Evolutionary conservation across 2,888 invertebrate genomes (phyloP), one percentile per base, ranked within the genome.

Genomic region (Metellina segmentata): DNA sequence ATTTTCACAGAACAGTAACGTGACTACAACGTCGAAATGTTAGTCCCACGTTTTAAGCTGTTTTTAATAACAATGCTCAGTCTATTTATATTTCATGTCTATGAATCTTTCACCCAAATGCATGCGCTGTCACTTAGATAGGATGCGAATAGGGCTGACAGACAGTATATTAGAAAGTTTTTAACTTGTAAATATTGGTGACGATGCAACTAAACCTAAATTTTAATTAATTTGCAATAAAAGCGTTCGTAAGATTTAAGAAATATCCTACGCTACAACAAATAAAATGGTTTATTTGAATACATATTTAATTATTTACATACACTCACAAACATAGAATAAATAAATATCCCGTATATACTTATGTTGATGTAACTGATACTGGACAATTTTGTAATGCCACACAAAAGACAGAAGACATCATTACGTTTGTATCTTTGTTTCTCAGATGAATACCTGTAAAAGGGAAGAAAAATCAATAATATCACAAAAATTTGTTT

Each of bases 241-340:
- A 34, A 34, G 34, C 34, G 34, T 34, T 34, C 4, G 34, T 34
- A 4, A 34, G 7, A 19, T 34, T 72, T 11, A 34, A 20, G 19
- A 72, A 72, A 20, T 72, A n/a, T 72, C 9, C 19, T 72, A 34
- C 34, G 16, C 72, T 48, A 49, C 51, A 19, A 85, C 74, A 85
- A n/a, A 74, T 74, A 74, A 74, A 74, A 69, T 69, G 69, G 19
- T 85, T 88, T 87, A 87, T 74, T 88, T 78, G 16, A 7, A 88
- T 75, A 88, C 74, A 88, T 74, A 81, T 74, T 20, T 51, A 51
- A 16, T 16, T 16, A 16, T 11, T 16, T 61, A 52, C 20, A 61
- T 19, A 88, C 74, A 51, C 48, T 19, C 69, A 88, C 81, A 72
- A 88, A 88, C 81, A 81, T 61, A 88, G 53, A 88, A 88, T 88